Conservation (phyloP, 1,140 invertebrate genomes). For the Eupeodes corollae region DNA sequence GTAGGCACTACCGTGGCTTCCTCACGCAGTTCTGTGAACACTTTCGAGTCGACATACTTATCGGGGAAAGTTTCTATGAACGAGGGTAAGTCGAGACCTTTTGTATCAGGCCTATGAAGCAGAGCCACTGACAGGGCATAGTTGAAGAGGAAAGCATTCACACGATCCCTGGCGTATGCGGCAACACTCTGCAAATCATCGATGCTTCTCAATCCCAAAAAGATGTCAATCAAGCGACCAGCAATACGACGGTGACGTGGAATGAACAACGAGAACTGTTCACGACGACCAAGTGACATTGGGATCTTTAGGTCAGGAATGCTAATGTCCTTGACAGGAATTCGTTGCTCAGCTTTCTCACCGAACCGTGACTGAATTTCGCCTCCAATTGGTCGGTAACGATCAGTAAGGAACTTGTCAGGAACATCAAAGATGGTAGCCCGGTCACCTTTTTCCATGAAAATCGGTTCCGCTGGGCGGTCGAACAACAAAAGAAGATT, state of each 20-base stretch:
- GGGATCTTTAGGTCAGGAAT: conserved; percentile 56
- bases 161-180: conserved; percentile 57
- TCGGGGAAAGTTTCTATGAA: conserved; percentile 66
- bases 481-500: conserved; percentile 54
- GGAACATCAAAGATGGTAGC: conserved; percentile 52
- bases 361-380: conserved; percentile 44
- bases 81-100: conserved; percentile 55
- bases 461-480: conserved; percentile 61
- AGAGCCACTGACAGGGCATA: conserved; percentile 64
- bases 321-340: conserved; percentile 51
- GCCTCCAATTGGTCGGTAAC: conserved; percentile 44
- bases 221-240: conserved; percentile 57
- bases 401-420: conserved; percentile 47
- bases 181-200: conserved; percentile 59
- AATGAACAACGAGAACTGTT: conserved; percentile 64
- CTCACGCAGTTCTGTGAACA: conserved; percentile 55
- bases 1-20: conserved; percentile 51
- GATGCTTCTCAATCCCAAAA: conserved; percentile 55
- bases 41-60: conserved; percentile 61
- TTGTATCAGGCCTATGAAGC: conserved; percentile 62
- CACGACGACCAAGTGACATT: conserved; percentile 51
- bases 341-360: conserved; percentile 40
- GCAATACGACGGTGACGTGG: conserved; percentile 58
- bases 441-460: conserved; percentile 50
- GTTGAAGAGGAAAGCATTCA: conserved; percentile 68